These are phyloP conservation scores for Epinotia demarniana DNA, from an alignment of 2,888 invertebrate genomes.

Conservation along the genomic window DNA sequence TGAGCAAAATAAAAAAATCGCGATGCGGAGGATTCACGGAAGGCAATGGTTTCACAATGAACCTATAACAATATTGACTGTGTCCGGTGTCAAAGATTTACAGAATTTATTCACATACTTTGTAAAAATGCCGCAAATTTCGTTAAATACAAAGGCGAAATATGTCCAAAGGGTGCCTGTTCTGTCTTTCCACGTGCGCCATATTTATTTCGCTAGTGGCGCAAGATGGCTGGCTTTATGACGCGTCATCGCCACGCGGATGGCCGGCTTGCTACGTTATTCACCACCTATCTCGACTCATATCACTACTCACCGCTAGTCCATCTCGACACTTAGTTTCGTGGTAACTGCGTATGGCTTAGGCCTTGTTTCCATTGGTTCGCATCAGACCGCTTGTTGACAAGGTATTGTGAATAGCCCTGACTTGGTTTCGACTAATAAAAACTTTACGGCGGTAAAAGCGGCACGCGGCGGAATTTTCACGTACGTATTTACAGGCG, in stretches of 20 bases:
- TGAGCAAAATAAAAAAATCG: no score
- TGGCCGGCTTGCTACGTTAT: neutral
- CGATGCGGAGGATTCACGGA: no score
- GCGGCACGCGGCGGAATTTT: slow-evolving; percentile 15
- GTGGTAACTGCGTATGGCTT: no score
- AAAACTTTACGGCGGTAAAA: slow-evolving; percentile 17
- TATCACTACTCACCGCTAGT: no score
- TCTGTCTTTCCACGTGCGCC: neutral
- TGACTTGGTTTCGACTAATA: slow-evolving; percentile 19
- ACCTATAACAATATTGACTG: no score
- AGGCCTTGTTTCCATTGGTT: neutral
- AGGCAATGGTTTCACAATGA: no score
- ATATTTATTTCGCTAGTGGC: slow-evolving; percentile 11
- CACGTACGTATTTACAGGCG: slow-evolving; percentile 15
- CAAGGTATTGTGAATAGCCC: neutral
- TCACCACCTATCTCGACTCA: neutral
- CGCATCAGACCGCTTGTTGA: no score
- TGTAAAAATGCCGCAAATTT: neutral
- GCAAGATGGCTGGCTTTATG: slow-evolving; percentile 33
- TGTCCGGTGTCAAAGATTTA: neutral
- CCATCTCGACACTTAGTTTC: no score
- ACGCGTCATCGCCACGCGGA: slow-evolving; percentile 22
- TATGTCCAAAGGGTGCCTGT: slow-evolving; percentile 6
- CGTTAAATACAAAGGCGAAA: slow-evolving; percentile 11
- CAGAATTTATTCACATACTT: neutral